These are phyloP conservation scores for Diplodus puntazzo DNA, from an alignment of 2,797 vertebrate genomes.

Conservation along the genomic window DNA sequence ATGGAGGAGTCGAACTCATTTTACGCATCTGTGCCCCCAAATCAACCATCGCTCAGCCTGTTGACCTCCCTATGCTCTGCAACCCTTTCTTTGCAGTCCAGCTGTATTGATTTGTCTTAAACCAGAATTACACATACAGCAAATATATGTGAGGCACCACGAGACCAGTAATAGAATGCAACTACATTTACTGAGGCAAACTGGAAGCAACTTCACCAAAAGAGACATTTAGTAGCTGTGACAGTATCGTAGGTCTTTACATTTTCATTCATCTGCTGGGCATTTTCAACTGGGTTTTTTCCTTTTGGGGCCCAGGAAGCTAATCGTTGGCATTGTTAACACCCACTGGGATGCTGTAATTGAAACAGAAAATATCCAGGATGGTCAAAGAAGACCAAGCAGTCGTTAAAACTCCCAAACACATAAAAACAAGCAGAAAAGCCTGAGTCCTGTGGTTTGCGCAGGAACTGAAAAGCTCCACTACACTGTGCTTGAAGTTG, in stretches of 20 bases:
- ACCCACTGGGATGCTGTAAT: conserved; percentile 41
- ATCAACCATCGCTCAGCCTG: conserved; percentile 36
- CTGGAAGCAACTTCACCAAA: too few species aligned
- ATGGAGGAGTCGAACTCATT: conserved; percentile 65
- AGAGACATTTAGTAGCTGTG: too few species aligned
- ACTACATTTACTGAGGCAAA: too few species aligned
- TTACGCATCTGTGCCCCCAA: conserved; percentile 54
- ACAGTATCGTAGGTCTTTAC: neutral
- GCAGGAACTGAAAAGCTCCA: conserved; percentile 2
- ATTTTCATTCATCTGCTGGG: neutral
- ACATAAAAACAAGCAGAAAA: neutral
- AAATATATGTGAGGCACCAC: neutral
- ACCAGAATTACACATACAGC: neutral
- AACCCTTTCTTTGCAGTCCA: conserved; percentile 8
- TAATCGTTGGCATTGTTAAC: conserved; percentile 32
- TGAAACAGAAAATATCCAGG: conserved; percentile 47
- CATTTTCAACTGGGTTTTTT: too few species aligned
- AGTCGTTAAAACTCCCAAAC: conserved; percentile 24
- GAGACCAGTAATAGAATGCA: neutral
- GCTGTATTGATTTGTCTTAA: conserved; percentile 17
- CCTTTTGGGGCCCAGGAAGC: neutral
- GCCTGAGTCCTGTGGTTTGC: conserved; percentile 1
- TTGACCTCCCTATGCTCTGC: conserved; percentile 49
- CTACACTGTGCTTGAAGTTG: neutral
- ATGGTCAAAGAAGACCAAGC: conserved; percentile 43